A percentile compares a stretch with the other conserved stretches of the same genome.
These are phyloP conservation scores for Phycodurus eques DNA, from an alignment of 2,113 vertebrate genomes.

Conservation along the genomic window DNA sequence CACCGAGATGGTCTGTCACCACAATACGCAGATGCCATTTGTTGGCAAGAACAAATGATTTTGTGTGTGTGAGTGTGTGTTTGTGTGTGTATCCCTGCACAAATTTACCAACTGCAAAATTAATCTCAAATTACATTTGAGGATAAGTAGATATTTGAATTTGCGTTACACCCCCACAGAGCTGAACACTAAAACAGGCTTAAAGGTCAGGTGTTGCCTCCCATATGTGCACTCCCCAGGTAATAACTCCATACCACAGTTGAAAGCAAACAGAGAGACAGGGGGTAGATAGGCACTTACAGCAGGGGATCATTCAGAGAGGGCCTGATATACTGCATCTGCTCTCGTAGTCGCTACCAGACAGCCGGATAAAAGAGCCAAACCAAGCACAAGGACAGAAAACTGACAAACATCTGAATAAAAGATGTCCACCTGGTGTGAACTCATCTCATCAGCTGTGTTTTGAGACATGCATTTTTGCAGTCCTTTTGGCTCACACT, in stretches of 20 bases:
- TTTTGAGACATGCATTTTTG: not conserved
- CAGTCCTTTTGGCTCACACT: slow-evolving; percentile 19
- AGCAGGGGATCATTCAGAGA: slow-evolving; percentile 37
- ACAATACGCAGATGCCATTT: slow-evolving; percentile 27
- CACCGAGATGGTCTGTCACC: slow-evolving; percentile 36
- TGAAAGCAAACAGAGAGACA: slow-evolving; percentile 52
- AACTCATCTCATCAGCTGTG: slow-evolving; percentile 3
- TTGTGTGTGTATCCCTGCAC: not conserved
- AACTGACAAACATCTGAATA: slow-evolving; percentile 17
- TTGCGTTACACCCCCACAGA: slow-evolving; percentile 15
- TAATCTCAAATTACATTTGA: slow-evolving; percentile 26
- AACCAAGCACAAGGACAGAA: slow-evolving; percentile 6
- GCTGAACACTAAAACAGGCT: slow-evolving; percentile 48
- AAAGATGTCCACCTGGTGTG: slow-evolving; percentile 18
- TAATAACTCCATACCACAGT: slow-evolving; percentile 62
- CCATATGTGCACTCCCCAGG: slow-evolving; percentile 52
- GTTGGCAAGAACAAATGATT: slow-evolving; percentile 25
- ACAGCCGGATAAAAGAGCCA: slow-evolving; percentile 34
- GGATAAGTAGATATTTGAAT: slow-evolving; percentile 8
- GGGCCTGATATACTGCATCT: slow-evolving; percentile 46
- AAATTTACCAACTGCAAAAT: not conserved
- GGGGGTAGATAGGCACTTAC: slow-evolving; percentile 45
- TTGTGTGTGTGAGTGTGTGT: slow-evolving; percentile 15
- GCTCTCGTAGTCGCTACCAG: slow-evolving; percentile 37
- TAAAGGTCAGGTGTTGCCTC: slow-evolving; percentile 63